Evolutionary conservation across 2,797 vertebrate genomes (phyloP), one percentile per base, ranked within the genome.

Genomic region (Enteromius mattozi): DNA sequence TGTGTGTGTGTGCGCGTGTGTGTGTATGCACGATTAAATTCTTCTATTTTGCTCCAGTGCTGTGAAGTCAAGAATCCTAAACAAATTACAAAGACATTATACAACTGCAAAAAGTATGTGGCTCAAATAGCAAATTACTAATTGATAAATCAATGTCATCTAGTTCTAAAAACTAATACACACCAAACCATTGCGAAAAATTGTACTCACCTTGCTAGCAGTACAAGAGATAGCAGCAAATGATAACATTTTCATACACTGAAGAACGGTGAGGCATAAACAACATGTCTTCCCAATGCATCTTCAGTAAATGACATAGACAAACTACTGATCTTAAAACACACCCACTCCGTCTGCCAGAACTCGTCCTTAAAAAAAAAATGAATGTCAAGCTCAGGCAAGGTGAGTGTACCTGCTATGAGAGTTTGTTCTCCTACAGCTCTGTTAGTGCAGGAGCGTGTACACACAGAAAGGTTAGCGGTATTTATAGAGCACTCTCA

Each of bases 401-500:
- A 88, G 87, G 86, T 78, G 83, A 85, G 86, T 16, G 30, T 79
- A 69, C 74, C 82, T 83, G 82, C 63, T 68, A 10, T 40, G 35
- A 81, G 30, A 59, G 45, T 42, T 33, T 59, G 37, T 66, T 70
- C 16, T 30, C 77, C 17, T 30, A 63, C 68, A 21, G 35, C 78
- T 4, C 37, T 30, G 70, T 63, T 19, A 56, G 37, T 1, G 90
- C 89, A 92, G 91, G 92, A 93, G 92, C 87, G 88, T 77, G 83
- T 88, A 86, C 75, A 92, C 89, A 89, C 92, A 90, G 93, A 95
- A 96, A 96, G 95, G 95, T 95, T 95, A 95, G 89, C 83, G 72
- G 92, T 96, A 96, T 95, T 94, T 94, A 95, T 95, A 96, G 92
- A 82, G 88, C 88, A 86, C 88, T 93, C 94, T 96, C 94, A 89